Evolutionary conservation across 2,113 vertebrate genomes (phyloP).

Genomic region (Setophaga kirtlandii): DNA sequence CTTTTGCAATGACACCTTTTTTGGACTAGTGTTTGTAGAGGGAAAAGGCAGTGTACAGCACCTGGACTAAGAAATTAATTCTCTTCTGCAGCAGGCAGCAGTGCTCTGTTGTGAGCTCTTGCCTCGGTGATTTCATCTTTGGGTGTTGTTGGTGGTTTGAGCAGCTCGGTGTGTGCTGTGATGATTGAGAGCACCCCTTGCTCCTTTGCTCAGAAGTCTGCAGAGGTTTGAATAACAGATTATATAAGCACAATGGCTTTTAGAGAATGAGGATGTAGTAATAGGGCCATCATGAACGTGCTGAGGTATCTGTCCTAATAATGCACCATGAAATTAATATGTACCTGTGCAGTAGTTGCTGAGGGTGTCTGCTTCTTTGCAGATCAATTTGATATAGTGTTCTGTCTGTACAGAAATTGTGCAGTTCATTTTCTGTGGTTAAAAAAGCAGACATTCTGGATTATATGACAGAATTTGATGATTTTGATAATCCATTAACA

Average conservation of each 20-base stretch:
- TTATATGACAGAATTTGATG: not conserved
- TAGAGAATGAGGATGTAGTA: not conserved
- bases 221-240: not conserved
- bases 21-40: not conserved
- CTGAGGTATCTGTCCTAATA: slow-evolving; percentile 21
- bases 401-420: not conserved
- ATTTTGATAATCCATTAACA: slow-evolving; percentile 17
- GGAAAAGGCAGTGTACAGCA: not conserved
- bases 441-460: not conserved
- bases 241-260: not conserved
- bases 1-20: not conserved
- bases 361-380: not conserved
- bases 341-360: not conserved
- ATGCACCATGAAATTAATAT: slow-evolving; percentile 5
- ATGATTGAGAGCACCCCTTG: not conserved
- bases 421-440: not conserved
- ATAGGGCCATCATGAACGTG: not conserved
- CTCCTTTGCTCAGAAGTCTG: not conserved
- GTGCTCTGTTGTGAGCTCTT: not conserved
- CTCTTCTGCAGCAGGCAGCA: not conserved
- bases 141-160: not conserved
- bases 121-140: not conserved
- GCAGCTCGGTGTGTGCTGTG: not conserved
- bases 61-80: not conserved
- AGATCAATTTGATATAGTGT: not conserved